Percentiles rank a stretch among this genome's conserved stretches.
These are phyloP conservation scores for Gymnothorax reevesii DNA, from an alignment of 2,797 vertebrate genomes.

Conservation along the genomic window DNA sequence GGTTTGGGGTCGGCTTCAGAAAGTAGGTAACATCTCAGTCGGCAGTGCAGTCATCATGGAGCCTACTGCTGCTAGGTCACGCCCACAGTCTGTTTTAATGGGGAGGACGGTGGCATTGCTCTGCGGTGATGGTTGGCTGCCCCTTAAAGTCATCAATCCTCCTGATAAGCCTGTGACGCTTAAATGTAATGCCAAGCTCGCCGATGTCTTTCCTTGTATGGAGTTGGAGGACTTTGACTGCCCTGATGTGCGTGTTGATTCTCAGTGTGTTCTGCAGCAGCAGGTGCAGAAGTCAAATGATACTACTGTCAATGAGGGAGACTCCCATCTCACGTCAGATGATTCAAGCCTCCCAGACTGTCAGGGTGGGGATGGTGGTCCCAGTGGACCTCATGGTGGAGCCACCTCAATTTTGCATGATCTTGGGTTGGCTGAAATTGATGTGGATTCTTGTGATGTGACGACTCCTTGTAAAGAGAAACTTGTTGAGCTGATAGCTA, in stretches of 20 bases:
- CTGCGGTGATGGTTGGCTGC: too few relatives aligned
- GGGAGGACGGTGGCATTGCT: too few relatives aligned
- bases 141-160: too few relatives aligned
- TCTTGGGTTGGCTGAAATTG: constrained; percentile 13
- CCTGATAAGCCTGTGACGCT: too few relatives aligned
- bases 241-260: not conserved
- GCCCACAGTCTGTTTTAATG: too few relatives aligned
- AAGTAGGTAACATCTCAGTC: not conserved
- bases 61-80: too few relatives aligned
- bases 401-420: not conserved
- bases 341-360: not conserved
- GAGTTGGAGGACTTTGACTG: constrained; percentile 25
- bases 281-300: not conserved
- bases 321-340: not conserved
- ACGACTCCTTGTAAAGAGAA: not conserved
- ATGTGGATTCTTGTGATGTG: constrained; percentile 8
- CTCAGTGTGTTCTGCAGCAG: not conserved
- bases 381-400: not conserved
- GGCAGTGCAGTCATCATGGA: not conserved
- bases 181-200: too few relatives aligned
- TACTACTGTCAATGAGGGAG: not conserved
- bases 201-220: too few relatives aligned
- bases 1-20: not conserved
- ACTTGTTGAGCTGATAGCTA: not conserved
- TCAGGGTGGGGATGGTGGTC: too few relatives aligned